These are phyloP conservation scores for Lochmaea capreae DNA, from an alignment of 2,888 invertebrate genomes.

Conservation along the genomic window DNA sequence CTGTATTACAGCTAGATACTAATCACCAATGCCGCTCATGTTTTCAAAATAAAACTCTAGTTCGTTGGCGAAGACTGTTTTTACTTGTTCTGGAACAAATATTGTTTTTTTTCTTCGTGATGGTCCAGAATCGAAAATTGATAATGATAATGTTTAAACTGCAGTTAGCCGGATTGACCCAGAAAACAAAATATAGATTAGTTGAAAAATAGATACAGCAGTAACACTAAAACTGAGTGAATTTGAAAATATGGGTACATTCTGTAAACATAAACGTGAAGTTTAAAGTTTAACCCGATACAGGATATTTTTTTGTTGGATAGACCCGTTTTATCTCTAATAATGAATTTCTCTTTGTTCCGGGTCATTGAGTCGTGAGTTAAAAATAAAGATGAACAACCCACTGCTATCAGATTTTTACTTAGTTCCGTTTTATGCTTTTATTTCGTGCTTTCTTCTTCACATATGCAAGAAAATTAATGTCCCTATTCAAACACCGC, in stretches of 20 bases:
- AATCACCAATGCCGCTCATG: neutral
- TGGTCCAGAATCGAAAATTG: neutral
- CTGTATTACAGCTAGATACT: neutral
- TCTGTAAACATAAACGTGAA: too few species aligned
- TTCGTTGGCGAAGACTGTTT: neutral
- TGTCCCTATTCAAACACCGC: constrained; percentile 17
- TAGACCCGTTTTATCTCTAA: neutral
- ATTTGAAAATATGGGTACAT: too few species aligned
- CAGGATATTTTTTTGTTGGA: too few species aligned
- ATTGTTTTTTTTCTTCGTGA: neutral
- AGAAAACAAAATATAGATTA: too few species aligned
- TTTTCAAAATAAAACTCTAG: neutral
- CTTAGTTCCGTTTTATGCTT: constrained; percentile 14
- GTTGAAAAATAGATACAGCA: too few species aligned
- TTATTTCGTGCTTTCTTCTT: constrained; percentile 14
- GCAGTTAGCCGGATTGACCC: neutral
- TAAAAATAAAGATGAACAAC: neutral
- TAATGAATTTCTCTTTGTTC: neutral
- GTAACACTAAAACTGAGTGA: too few species aligned
- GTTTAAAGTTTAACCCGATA: too few species aligned
- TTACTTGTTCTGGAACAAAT: neutral
- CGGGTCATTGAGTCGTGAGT: neutral
- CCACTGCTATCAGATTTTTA: constrained; percentile 6
- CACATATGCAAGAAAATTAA: constrained; percentile 27
- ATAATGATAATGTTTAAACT: neutral